A percentile compares a stretch with the other conserved stretches of the same genome.
phyloP scores from a whole-genome alignment of 2,797 vertebrate genomes.

The Spondyliosoma cantharus region DNA sequence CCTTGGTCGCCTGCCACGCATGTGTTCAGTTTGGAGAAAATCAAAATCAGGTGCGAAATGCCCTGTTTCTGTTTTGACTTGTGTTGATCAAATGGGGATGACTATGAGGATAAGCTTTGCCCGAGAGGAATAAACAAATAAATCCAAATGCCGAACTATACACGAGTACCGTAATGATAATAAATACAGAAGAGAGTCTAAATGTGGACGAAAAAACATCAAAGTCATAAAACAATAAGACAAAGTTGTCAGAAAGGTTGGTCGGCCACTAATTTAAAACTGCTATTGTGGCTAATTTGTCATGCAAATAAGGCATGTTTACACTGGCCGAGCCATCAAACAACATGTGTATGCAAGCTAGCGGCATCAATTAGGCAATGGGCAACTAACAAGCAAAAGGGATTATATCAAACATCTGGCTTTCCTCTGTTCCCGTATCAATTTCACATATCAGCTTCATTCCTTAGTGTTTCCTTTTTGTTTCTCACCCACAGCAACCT shows the following conservation, averaged over 20 bases:
- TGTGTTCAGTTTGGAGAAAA: slow-evolving; percentile 67
- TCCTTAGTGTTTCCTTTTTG: slow-evolving; percentile 64
- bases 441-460: slow-evolving; percentile 59
- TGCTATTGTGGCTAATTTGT: slow-evolving; percentile 40
- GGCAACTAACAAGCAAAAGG: slow-evolving; percentile 42
- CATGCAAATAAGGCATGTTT: slow-evolving; percentile 34
- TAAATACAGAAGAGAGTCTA: slow-evolving; percentile 28
- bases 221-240: slow-evolving; percentile 26
- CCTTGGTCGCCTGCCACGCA: slow-evolving; percentile 46
- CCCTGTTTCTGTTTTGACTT: slow-evolving; percentile 62
- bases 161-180: slow-evolving; percentile 39
- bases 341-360: slow-evolving; percentile 53
- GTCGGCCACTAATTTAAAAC: slow-evolving; percentile 26
- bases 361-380: slow-evolving; percentile 50
- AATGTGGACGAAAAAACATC: slow-evolving; percentile 27
- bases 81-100: slow-evolving; percentile 57
- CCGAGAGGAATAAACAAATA: slow-evolving; percentile 57
- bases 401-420: slow-evolving; percentile 68
- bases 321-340: slow-evolving; percentile 32
- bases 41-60: slow-evolving; percentile 70
- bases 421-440: slow-evolving; percentile 59
- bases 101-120: slow-evolving; percentile 44
- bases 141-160: slow-evolving; percentile 51
- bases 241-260: slow-evolving; percentile 27
- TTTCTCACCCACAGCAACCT: slow-evolving; percentile 62